A percentile compares a stretch with the other conserved stretches of the same genome.
These are phyloP conservation scores for Drosophila paulistorum DNA, from an alignment of 1,140 invertebrate species.

Conservation along the genomic window DNA sequence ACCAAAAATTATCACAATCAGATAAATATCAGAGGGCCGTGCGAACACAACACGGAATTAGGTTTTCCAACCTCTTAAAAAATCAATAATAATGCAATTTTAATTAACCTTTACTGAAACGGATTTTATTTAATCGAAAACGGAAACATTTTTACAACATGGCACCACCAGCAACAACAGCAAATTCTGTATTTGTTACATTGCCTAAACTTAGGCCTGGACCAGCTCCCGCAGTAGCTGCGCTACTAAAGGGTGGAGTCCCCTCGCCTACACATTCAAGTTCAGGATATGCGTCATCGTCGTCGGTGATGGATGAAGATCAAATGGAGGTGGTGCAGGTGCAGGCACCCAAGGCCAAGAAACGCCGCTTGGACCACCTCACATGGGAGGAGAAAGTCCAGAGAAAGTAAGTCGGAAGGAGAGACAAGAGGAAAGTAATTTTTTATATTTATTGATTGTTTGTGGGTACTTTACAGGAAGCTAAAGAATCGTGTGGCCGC, in stretches of 20 bases:
- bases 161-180: conserved; percentile 50
- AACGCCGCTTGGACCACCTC: conserved; percentile 90
- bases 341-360: conserved; percentile 84
- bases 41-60: conserved; percentile 30
- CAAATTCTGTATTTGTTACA: conserved; percentile 82
- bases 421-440: neutral
- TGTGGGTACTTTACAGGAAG: conserved; percentile 87
- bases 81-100: conserved; percentile 54
- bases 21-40: conserved; percentile 59
- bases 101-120: conserved; percentile 33
- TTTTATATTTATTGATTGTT: neutral
- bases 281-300: conserved; percentile 60
- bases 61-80: conserved; percentile 11
- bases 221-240: conserved; percentile 77
- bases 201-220: conserved; percentile 84
- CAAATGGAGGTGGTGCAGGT: conserved; percentile 45
- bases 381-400: conserved; percentile 93
- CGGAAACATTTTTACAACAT: conserved; percentile 30
- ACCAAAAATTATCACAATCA: conserved; percentile 50
- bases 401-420: conserved; percentile 88
- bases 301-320: conserved; percentile 45
- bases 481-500: conserved; percentile 98
- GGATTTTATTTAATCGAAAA: conserved; percentile 28
- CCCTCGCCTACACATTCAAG: conserved; percentile 81
- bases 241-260: conserved; percentile 77